Evolutionary conservation across 2,888 invertebrate genomes (phyloP).

Genomic region (Sarcophaga caerulescens): DNA sequence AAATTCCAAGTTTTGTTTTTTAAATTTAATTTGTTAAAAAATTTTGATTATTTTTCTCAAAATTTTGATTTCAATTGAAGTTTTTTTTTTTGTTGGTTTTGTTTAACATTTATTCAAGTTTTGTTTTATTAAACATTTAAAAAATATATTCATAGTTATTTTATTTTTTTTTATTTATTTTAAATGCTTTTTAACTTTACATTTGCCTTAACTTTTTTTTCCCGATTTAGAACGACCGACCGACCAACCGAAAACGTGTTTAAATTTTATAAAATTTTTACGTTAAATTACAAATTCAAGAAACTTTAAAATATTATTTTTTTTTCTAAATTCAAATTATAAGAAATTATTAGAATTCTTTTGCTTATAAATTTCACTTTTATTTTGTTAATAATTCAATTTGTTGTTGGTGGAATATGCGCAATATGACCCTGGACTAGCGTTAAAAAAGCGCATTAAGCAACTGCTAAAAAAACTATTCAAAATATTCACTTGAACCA

Average conservation of each 20-base stretch:
- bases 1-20: neutral
- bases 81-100: too few relatives aligned
- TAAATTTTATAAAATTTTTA: too few relatives aligned
- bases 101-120: neutral
- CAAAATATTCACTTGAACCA: conserved; percentile 73
- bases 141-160: neutral
- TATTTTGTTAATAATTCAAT: neutral
- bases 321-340: neutral
- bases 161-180: conserved; percentile 19
- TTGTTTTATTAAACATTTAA: neutral
- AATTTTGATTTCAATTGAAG: neutral
- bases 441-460: conserved; percentile 76
- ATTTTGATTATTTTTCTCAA: neutral
- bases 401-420: conserved; percentile 59
- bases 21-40: neutral
- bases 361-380: neutral
- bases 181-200: neutral
- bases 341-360: neutral
- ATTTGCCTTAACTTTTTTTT: conserved; percentile 36
- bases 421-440: conserved; percentile 72
- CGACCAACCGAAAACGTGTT: conserved; percentile 65
- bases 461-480: conserved; percentile 76
- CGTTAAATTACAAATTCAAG: neutral
- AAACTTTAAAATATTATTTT: neutral
- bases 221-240: conserved; percentile 69